Base-by-base conservation (phyloP, 2,888 invertebrate species). In the Dysmachus trigonus region DNA sequence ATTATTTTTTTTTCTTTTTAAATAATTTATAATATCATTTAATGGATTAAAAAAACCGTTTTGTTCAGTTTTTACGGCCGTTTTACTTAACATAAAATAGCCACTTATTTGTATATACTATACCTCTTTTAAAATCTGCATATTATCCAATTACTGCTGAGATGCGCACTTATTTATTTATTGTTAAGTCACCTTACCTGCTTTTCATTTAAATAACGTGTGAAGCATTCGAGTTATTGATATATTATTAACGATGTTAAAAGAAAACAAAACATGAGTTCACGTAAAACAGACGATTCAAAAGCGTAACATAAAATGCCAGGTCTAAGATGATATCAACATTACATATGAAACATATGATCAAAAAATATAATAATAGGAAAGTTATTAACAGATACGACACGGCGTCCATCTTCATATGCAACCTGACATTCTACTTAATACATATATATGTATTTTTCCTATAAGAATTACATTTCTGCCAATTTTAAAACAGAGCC, bases 381-480 rank as follows among this genome's bases (percentile, higher is more conserved):
- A 13, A 38, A n/a, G 15, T 82, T 31, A 30, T 33, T 27, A 82
- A 62, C 22, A 38, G 15, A 35, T 76, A 77, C 13, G 22, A 22
- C n/a, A 77, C 13, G 22, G 13, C n/a, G 27, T 53, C 22, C 35
- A 62, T 18, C 38, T 53, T 35, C 18, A 47, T 62, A 51, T 41
- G 27, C 47, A 81, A 86, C 86, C 85, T 87, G 86, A 86, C 86
- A 86, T 86, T 87, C 85, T 86, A 81, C 47, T 84, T 41, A 87
- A 87, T 87, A 87, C 87, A 87, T 86, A 87, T 87, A 87, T 87
- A 87, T 86, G 87, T 87, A 87, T 86, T 86, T 87, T 77, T 22
- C 81, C 72, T 83, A 83, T 71, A 71, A 83, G 35, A 72, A 72
- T 38, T 41, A 72, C 38, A 83, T 41, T 18, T 71, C 38, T 83